Evolutionary conservation across 2,113 vertebrate genomes (phyloP).

Genomic region (Colistium nudipinnis): DNA sequence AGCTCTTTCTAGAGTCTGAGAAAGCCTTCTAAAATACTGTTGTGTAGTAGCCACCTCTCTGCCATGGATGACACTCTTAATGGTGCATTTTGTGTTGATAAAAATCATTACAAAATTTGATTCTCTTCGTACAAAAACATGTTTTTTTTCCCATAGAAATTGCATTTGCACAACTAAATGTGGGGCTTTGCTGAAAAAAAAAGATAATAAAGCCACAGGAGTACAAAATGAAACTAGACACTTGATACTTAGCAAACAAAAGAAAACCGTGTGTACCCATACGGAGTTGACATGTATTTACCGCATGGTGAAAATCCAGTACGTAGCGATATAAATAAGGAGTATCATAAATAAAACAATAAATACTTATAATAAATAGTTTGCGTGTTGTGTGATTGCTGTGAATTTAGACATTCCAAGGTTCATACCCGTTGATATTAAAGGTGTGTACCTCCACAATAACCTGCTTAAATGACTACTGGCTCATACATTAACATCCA

Average conservation of each 20-base stretch:
- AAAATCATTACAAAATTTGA: conserved; percentile 98
- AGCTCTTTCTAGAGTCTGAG: conserved; percentile 22
- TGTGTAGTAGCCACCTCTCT: conserved; percentile 33
- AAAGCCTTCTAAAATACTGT: conserved; percentile 34
- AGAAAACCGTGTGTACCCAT: conserved; percentile 35
- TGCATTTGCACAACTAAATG: conserved; percentile 98
- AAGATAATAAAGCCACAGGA: conserved; percentile 76
- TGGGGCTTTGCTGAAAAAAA: conserved; percentile 84
- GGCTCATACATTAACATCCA: conserved; percentile 43
- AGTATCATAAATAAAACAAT: conserved; percentile 77
- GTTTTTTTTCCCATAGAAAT: conserved; percentile 93
- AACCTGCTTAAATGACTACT: conserved; percentile 28
- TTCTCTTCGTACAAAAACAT: conserved; percentile 94
- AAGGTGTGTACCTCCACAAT: conserved; percentile 30
- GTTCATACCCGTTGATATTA: conserved; percentile 47
- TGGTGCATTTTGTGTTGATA: conserved; percentile 91
- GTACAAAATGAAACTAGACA: conserved; percentile 71
- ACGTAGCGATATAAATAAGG: conserved; percentile 77
- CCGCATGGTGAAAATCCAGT: conserved; percentile 79
- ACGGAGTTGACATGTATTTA: conserved; percentile 53
- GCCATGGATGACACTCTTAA: conserved; percentile 63
- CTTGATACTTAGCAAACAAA: conserved; percentile 51
- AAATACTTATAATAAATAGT: conserved; percentile 83
- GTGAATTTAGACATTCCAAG: conserved; percentile 63
- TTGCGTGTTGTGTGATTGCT: conserved; percentile 68